Percentiles rank a stretch among this genome's conserved stretches.
Evolutionary conservation across 2,113 vertebrate genomes (phyloP).

Genomic region (Amblyornis subalaris): DNA sequence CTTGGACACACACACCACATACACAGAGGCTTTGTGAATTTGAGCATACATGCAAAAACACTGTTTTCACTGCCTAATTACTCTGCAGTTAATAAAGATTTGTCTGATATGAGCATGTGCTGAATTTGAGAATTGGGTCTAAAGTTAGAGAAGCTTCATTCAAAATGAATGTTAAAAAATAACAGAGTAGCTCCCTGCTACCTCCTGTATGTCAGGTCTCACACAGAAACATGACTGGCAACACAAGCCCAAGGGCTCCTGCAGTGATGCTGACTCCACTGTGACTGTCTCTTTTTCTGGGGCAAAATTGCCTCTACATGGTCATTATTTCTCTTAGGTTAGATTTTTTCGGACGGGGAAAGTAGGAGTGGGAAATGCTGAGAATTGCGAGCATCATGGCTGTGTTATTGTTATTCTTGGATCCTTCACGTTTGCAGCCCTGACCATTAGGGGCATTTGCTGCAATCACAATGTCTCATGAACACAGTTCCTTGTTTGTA

Average conservation of each 20-base stretch:
- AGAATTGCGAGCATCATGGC: fast-evolving
- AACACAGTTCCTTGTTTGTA: not conserved
- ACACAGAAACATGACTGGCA: not conserved
- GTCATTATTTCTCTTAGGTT: not conserved
- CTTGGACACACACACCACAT: fast-evolving
- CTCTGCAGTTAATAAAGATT: not conserved
- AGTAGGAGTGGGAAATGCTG: not conserved
- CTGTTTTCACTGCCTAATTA: not conserved
- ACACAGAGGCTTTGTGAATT: not conserved
- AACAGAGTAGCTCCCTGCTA: not conserved
- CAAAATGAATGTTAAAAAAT: not conserved
- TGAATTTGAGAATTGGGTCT: not conserved
- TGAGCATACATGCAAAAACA: not conserved
- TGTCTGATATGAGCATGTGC: not conserved
- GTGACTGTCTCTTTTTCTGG: not conserved
- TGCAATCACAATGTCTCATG: not conserved
- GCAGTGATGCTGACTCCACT: not conserved
- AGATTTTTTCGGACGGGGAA: not conserved
- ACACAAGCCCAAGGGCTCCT: not conserved
- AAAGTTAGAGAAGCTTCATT: not conserved
- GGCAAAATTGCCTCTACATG: not conserved
- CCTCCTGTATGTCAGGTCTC: not conserved
- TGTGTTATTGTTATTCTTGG: not conserved
- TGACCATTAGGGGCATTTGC: not conserved
- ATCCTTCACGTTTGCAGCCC: not conserved